Evolutionary conservation across 1,140 invertebrate species (phyloP), one percentile per base, ranked within the genome.

Genomic region (Diabrotica virgifera): DNA sequence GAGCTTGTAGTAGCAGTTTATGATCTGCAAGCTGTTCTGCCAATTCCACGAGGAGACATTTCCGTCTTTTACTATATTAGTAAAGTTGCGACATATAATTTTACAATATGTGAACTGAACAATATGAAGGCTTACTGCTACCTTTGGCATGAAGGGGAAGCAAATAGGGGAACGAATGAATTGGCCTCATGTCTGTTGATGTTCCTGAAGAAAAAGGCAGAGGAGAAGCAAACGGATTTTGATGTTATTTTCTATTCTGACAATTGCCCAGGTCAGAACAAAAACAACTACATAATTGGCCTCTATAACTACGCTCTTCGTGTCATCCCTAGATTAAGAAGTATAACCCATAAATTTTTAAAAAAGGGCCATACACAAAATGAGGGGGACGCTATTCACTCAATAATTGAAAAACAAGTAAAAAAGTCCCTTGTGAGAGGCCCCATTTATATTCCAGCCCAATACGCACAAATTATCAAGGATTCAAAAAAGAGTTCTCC

Each of bases 101-200:
- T 36, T 67, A 70, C 24, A 24, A 24, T 24, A 24, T 24, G 24
- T 24, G 72, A 81, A n/a, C n/a, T n/a, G n/a, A n/a, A 78, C 7
- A 66, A 55, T 12, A 74, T 63, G 10, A 66, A 72, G 50, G 52
- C 12, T 24, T n/a, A 13, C 7, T 78, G 80, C 61, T 81, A 76
- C 66, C 70, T 81, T 36, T 83, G 81, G 80, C 71, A 79, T 70
- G 81, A 84, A 70, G 70, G 69, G 4, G 67, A 78, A 56, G 81
- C 69, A 12, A 76, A 77, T 46, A 72, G 79, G 56, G 79, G 76
- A 5, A 74, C 78, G 11, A 79, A 76, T 57, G 78, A 80, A 73
- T 82, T 82, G 65, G 77, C 76, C n/a, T 71, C 73, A 7, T 69
- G 67, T 52, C 11, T 59, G n/a, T n/a, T 59, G 36, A 35, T 46